These are phyloP conservation scores for Agrochola litura DNA, from an alignment of 2,888 invertebrate species.

Conservation along the genomic window DNA sequence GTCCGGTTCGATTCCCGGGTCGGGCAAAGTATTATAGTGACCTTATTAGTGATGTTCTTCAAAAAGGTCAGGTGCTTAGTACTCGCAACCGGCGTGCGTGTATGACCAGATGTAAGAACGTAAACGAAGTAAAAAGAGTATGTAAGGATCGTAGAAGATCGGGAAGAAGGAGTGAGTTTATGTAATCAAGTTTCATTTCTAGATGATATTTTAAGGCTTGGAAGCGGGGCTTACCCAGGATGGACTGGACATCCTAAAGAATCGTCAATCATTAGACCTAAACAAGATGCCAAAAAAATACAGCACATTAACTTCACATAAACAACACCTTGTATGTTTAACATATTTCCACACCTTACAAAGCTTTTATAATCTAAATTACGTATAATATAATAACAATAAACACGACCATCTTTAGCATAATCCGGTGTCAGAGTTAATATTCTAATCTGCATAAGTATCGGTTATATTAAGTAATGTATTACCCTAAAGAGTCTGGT, in stretches of 20 bases:
- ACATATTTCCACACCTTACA: constrained; percentile 30
- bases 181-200: no score
- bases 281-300: background rate
- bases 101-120: background rate
- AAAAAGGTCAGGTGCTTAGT: no score
- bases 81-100: no score
- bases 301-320: background rate
- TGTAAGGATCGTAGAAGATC: background rate
- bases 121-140: background rate
- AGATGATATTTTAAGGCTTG: background rate
- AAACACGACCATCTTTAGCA: constrained; percentile 32
- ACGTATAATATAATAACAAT: constrained; percentile 37
- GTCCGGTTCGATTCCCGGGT: no score
- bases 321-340: constrained; percentile 12
- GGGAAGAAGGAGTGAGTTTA: background rate
- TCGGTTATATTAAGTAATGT: constrained; percentile 25
- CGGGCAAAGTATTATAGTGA: no score
- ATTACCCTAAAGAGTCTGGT: background rate
- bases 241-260: background rate
- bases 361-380: constrained; percentile 15
- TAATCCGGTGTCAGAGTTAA: constrained; percentile 19
- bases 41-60: no score
- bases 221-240: background rate
- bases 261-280: no score
- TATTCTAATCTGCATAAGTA: constrained; percentile 23